phyloP scores from a whole-genome alignment of 1,140 invertebrate species.

The Drosophila azteca region DNA sequence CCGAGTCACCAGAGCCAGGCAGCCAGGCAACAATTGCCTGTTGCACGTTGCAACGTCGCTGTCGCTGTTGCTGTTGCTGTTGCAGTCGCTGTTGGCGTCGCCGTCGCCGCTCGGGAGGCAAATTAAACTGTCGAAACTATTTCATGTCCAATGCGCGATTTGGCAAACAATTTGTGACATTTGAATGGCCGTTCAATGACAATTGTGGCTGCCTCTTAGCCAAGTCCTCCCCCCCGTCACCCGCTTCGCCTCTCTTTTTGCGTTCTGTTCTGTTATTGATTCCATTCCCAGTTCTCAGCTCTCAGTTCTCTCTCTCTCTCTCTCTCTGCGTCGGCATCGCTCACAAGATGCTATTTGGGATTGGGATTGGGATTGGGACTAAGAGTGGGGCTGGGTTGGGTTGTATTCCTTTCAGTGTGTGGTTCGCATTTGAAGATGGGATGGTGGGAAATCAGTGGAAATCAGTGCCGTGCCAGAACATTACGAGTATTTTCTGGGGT shows the following conservation, averaged over 20 bases:
- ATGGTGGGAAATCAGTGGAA: constrained; percentile 44
- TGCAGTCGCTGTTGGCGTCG: constrained; percentile 39
- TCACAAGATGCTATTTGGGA: constrained; percentile 38
- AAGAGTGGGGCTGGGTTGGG: constrained; percentile 12
- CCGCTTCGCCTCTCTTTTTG: not conserved
- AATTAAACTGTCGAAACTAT: constrained; percentile 84
- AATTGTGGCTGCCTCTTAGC: constrained; percentile 73
- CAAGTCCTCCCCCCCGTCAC: constrained; percentile 24
- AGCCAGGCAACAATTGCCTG: constrained; percentile 56
- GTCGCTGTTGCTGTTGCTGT: constrained; percentile 19
- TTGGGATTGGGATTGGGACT: too few species aligned
- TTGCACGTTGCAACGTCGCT: constrained; percentile 33
- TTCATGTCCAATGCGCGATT: constrained; percentile 83
- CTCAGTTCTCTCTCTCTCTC: not conserved
- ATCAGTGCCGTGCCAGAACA: constrained; percentile 45
- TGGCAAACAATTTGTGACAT: constrained; percentile 84
- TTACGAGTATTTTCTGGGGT: constrained; percentile 35
- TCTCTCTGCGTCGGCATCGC: constrained; percentile 36
- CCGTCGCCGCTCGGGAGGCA: constrained; percentile 66
- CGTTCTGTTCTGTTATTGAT: constrained; percentile 41
- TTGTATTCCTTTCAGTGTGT: constrained; percentile 10
- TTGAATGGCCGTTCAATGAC: constrained; percentile 81
- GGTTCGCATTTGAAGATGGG: constrained; percentile 17
- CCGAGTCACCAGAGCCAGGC: not conserved
- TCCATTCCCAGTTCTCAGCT: constrained; percentile 20